Evolutionary conservation across 1,140 invertebrate genomes (phyloP).

Genomic region (Drosophila navojoa): DNA sequence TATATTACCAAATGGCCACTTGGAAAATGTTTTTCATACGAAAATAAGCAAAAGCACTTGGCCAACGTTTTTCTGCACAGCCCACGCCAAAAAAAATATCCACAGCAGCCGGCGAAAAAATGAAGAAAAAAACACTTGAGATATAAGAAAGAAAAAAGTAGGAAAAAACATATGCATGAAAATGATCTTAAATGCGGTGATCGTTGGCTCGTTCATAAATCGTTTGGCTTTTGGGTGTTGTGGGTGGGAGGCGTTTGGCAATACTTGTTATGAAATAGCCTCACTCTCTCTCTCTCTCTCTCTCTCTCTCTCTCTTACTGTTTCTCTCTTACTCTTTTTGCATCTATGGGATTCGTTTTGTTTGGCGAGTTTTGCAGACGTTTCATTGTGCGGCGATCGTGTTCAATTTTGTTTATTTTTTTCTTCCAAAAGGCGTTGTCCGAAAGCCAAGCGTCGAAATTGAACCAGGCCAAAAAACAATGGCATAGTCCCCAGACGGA

Average conservation of each 20-base stretch:
- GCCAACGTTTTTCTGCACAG: slow-evolving; percentile 57
- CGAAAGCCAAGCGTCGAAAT: slow-evolving; percentile 43
- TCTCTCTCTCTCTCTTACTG: neutral
- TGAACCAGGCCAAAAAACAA: slow-evolving; percentile 64
- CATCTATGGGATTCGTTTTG: neutral
- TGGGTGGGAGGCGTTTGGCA: slow-evolving; percentile 61
- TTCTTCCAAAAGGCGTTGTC: slow-evolving; percentile 58
- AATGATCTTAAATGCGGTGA: slow-evolving; percentile 46
- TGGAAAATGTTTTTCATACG: slow-evolving; percentile 40
- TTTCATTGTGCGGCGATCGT: slow-evolving; percentile 37
- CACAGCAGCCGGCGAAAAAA: slow-evolving; percentile 43
- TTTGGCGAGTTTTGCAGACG: slow-evolving; percentile 38
- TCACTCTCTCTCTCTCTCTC: neutral
- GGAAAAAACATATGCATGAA: slow-evolving; percentile 34
- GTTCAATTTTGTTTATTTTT: slow-evolving; percentile 48
- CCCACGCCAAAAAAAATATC: slow-evolving; percentile 52
- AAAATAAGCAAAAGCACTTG: slow-evolving; percentile 50
- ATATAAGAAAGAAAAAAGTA: slow-evolving; percentile 4
- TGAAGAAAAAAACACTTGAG: slow-evolving; percentile 23
- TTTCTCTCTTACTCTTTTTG: neutral
- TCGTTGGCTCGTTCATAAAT: slow-evolving; percentile 40
- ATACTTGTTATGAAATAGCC: slow-evolving; percentile 74
- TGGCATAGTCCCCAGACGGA: slow-evolving; percentile 63
- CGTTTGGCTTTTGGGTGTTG: slow-evolving; percentile 33
- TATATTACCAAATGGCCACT: slow-evolving; percentile 35